phyloP scores from a whole-genome alignment of 2,797 vertebrate species.

The Lophius americanus region DNA sequence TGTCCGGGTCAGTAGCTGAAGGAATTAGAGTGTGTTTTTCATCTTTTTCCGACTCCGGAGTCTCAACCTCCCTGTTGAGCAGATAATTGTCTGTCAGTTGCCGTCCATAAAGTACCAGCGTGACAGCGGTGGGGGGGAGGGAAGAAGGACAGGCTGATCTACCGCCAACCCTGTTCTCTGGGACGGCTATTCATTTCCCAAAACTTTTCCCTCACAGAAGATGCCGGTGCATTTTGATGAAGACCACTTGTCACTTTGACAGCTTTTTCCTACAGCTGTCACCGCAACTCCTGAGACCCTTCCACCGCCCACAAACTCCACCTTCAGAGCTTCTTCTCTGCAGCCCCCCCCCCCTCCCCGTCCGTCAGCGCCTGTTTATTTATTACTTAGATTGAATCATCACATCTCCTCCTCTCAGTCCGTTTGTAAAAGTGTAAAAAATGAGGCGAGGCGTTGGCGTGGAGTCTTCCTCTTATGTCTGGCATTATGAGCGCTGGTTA shows the following conservation, averaged over 20 bases:
- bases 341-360: neutral
- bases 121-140: constrained; percentile 58
- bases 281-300: constrained; percentile 24
- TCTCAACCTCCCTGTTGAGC: constrained; percentile 66
- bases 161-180: constrained; percentile 46
- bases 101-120: constrained; percentile 63
- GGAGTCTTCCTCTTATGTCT: neutral
- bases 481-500: neutral
- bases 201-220: constrained; percentile 58
- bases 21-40: constrained; percentile 25
- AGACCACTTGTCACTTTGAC: constrained; percentile 62
- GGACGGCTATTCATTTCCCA: constrained; percentile 53
- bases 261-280: constrained; percentile 57
- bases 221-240: constrained; percentile 55
- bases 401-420: constrained; percentile 1
- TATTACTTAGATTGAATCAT: constrained; percentile 34
- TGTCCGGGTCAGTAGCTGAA: constrained; percentile 45
- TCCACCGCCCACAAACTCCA: constrained; percentile 20
- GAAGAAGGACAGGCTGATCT: constrained; percentile 62
- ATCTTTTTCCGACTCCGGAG: constrained; percentile 43
- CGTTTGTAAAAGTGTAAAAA: constrained; percentile 11
- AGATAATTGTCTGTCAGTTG: constrained; percentile 76
- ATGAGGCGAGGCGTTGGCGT: neutral
- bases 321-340: constrained; percentile 8
- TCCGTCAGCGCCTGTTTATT: constrained; percentile 29